Percentiles rank a stretch among this genome's conserved stretches.
These are phyloP conservation scores for Aphodius granarius DNA, from an alignment of 2,888 invertebrate species.

Conservation along the genomic window DNA sequence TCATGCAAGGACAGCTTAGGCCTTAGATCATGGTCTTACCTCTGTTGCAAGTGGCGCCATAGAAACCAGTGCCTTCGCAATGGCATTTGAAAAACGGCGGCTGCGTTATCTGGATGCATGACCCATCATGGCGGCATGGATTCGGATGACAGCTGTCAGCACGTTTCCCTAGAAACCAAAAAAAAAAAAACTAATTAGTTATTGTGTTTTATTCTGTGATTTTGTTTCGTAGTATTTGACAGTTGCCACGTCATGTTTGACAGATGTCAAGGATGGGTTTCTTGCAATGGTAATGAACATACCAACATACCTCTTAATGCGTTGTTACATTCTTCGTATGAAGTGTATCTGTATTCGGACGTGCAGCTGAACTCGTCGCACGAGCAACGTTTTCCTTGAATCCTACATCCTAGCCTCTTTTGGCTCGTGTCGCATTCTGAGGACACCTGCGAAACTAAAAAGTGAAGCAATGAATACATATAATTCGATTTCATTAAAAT, in stretches of 20 bases:
- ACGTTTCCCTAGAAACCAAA: slow-evolving; percentile 48
- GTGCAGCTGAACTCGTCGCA: slow-evolving; percentile 67
- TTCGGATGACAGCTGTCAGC: slow-evolving; percentile 66
- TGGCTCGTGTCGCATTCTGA: slow-evolving; percentile 61
- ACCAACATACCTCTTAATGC: slow-evolving; percentile 68
- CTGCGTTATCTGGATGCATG: slow-evolving; percentile 68
- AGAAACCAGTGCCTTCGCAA: slow-evolving; percentile 75
- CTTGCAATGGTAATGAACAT: neutral
- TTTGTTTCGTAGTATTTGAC: too few species aligned
- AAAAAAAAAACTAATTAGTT: too few species aligned
- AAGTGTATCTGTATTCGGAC: slow-evolving; percentile 65
- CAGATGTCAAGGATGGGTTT: too few species aligned
- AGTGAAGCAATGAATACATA: too few species aligned
- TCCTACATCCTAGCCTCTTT: slow-evolving; percentile 65
- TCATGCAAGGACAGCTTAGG: neutral
- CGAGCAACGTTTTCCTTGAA: slow-evolving; percentile 62
- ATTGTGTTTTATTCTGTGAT: too few species aligned
- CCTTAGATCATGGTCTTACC: slow-evolving; percentile 49
- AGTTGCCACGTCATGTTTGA: too few species aligned
- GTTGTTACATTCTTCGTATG: slow-evolving; percentile 62
- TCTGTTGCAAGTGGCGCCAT: slow-evolving; percentile 70
- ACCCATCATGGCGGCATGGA: slow-evolving; percentile 67
- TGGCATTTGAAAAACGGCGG: slow-evolving; percentile 68
- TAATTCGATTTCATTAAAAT: neutral
- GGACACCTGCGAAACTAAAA: slow-evolving; percentile 36